Base-by-base conservation (phyloP, 2,888 invertebrate genomes). In the Drosophila mayaguana region DNA sequence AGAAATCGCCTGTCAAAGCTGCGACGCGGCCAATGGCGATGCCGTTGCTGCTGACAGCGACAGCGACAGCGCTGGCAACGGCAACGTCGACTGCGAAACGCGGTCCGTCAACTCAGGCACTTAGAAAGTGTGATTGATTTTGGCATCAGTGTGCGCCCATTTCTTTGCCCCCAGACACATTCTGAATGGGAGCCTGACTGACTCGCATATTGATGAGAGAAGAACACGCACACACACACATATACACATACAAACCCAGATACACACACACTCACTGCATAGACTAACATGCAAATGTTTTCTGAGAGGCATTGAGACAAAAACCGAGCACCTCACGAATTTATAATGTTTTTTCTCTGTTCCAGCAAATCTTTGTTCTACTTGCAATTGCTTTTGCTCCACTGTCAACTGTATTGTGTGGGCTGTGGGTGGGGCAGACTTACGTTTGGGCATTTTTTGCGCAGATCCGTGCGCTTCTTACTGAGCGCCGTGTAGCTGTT, bases 111-210 rank as follows among this genome's bases (percentile, higher is more conserved):
- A 22, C 77, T 51, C 56, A 51, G 67, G 66, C 81, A 81, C 88
- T 85, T 89, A 89, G 91, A 91, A 91, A 91, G 90, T 91, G 87
- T 88, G 89, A 90, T 91, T 90, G 89, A 91, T 91, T 90, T 83
- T 82, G 85, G 84, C 89, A 83, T 81, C 83, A 76, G 72, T 75
- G 82, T 85, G 89, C 83, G 81, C 87, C 82, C 85, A 87, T 89
- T 90, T 88, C 83, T 71, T 74, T 78, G 66, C 61, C 62, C 56
- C 72, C 86, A 78, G 78, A 78, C 80, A 70, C 83, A 80, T 83
- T 86, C 81, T 87, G 86, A 89, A 86, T 87, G 78, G 75, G 75
- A 75, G 67, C 64, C 75, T 28, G 54, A 53, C 50, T 71, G 83
- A 72, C 80, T 78, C 50, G 82, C 74, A 83, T 83, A 83, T 75